These are phyloP conservation scores for Mesoligia furuncula DNA, from an alignment of 2,888 invertebrate genomes.

Conservation along the genomic window DNA sequence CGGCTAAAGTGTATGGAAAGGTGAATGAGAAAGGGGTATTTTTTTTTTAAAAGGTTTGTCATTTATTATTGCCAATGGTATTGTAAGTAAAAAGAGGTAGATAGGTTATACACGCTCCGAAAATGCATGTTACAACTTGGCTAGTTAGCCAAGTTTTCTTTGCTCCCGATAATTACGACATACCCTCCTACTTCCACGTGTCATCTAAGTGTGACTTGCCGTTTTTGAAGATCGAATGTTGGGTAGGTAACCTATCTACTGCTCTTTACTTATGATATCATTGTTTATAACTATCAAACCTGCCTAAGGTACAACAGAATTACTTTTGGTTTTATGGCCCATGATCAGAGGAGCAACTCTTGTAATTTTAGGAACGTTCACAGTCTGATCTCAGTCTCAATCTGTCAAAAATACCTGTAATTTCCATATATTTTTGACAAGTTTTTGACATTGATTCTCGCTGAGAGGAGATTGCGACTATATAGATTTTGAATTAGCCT, in stretches of 20 bases:
- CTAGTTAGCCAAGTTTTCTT: neutral
- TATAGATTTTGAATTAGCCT: too few relatives aligned
- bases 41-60: neutral
- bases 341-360: neutral
- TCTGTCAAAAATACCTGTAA: too few relatives aligned
- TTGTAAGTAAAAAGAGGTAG: neutral
- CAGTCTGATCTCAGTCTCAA: too few relatives aligned
- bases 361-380: too few relatives aligned
- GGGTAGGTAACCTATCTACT: neutral
- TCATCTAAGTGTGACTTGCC: neutral
- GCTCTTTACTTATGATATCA: neutral
- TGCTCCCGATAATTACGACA: neutral
- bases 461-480: too few relatives aligned
- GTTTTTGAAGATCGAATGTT: neutral
- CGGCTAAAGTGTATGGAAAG: neutral
- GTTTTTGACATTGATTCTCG: too few relatives aligned
- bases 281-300: neutral
- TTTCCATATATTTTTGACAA: too few relatives aligned
- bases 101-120: neutral
- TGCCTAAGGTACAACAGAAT: neutral
- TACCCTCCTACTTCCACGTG: neutral
- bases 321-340: neutral
- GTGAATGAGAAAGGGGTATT: neutral
- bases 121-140: neutral
- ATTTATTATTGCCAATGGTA: neutral